Base-by-base conservation (phyloP, 2,797 vertebrate genomes). In the Lates japonicus region DNA sequence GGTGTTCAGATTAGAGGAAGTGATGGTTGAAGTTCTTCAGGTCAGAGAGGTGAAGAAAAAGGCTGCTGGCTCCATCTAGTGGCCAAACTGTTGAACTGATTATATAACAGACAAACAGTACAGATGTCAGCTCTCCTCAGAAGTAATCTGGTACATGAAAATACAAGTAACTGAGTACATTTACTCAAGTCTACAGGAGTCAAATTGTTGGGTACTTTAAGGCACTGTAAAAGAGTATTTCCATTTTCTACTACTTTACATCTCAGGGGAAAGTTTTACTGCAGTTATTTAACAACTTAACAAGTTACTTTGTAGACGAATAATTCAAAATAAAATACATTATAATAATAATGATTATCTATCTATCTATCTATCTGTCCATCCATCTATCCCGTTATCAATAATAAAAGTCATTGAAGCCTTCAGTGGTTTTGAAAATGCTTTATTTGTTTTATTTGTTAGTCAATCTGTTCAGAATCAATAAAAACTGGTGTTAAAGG, bases 361-460 rank as follows among this genome's bases (percentile, higher is more conserved):
- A 29, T 29, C 25, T 29, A 29, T 39, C 37, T 9, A 39, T 39
- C 9, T 39, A 8, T 39, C 37, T 35, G 7, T 35, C 7, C 33
- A 35, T 35, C 3, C 33, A 35, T 7, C 35, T 35, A 5, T 35
- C 35, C 35, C 35, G 4, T 5, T 35, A 35, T 35, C 35, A 29
- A 29, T 1, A 63, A 17, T 29, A 58, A 25, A 0, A 9, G 0
- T 42, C 25, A 49, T 7, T 1, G 16, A 75, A 54, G 16, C 19
- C 0, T 29, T 33, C 7, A 33, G 17, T 46, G 39, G 1, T 46
- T 87, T 85, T 75, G 33, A 70, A 78, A 19, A 11, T 80, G 76
- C 83, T 77, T 82, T 87, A 79, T 83, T 81, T 85, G 49, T 72
- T 77, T 82, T 87, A 79, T 83, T 81, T 85, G 49, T 72, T 64